Evolutionary conservation across 2,113 vertebrate genomes (phyloP), one percentile per base, ranked within the genome.

Genomic region (Hippocampus mohnikei): DNA sequence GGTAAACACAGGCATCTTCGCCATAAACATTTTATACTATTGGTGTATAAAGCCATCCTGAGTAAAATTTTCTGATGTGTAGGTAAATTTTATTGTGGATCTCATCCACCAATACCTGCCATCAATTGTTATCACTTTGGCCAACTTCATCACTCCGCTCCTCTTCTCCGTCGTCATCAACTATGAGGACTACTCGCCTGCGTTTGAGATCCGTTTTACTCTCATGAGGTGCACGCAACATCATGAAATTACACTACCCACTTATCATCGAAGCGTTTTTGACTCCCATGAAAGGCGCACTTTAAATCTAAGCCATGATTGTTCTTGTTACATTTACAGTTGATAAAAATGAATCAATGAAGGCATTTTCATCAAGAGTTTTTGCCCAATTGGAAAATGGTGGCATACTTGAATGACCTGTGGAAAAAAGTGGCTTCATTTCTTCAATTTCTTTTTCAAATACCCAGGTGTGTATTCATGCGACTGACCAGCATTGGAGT

Each of bases 41-140:
- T 11, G 5, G 9, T 18, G 20, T 18, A 64, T 20, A 8, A 63
- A 40, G 33, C 33, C 33, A 65, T 65, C 23, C n/a, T 66, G n/a
- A 44, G 12, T 65, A 21, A 1, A 27, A 69, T 41, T 60, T n/a
- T 15, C 15, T 68, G 40, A 20, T 64, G 18, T 72, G 44, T 77
- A 91, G 81, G 77, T 60, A 37, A 89, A 83, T 71, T 92, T 92
- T 65, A 77, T 90, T 5, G 16, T 91, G 71, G 94, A 93, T 74
- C 93, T 99, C 46, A 74, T 97, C 16, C 88, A 93, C 37, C 87
- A 96, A 70, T 99, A 99, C 79, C 87, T 99, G 1, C 97, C 97
- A 12, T 99, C 97, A 7, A 94, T 98, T 0, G 95, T 98, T 53
- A 98, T 99, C 88, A 98, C 96, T 0, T 2, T 95, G 84, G 95